A percentile compares a stretch with the other conserved stretches of the same genome.
phyloP scores from a whole-genome alignment of 2,113 vertebrate genomes.

The Pomatostomus ruficeps region DNA sequence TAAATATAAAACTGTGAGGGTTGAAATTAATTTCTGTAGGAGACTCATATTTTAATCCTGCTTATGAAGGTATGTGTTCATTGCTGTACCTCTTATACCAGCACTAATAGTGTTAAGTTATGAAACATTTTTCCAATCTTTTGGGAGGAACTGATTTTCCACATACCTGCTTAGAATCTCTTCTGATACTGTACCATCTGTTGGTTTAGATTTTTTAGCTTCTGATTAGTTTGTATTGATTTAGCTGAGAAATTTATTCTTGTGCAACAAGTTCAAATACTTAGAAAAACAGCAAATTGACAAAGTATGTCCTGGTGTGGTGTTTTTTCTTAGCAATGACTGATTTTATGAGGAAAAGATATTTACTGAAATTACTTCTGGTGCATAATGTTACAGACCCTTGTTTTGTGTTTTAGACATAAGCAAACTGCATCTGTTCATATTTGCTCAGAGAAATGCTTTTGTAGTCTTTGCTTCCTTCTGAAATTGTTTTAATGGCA shows the following conservation, averaged over 20 bases:
- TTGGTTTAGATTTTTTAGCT: neutral
- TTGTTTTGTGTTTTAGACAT: neutral
- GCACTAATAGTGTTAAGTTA: neutral
- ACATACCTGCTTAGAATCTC: neutral
- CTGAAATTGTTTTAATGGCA: neutral
- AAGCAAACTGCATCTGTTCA: neutral
- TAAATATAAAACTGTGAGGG: neutral
- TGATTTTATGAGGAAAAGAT: neutral
- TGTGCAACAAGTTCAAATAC: neutral
- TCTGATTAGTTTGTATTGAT: neutral
- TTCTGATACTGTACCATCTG: neutral
- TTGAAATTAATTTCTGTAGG: neutral
- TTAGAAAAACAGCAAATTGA: neutral
- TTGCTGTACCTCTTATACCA: neutral
- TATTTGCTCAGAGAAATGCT: neutral
- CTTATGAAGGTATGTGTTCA: neutral
- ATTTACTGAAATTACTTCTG: neutral
- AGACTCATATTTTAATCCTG: neutral
- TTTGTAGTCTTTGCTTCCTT: neutral
- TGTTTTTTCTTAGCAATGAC: neutral
- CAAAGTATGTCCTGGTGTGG: neutral
- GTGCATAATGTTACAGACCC: neutral
- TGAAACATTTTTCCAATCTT: neutral
- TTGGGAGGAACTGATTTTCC: neutral
- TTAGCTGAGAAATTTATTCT: neutral